Percentiles rank a stretch among this genome's conserved stretches.
phyloP scores from a whole-genome alignment of 2,113 vertebrate species.

The Neolamprologus variostigma region DNA sequence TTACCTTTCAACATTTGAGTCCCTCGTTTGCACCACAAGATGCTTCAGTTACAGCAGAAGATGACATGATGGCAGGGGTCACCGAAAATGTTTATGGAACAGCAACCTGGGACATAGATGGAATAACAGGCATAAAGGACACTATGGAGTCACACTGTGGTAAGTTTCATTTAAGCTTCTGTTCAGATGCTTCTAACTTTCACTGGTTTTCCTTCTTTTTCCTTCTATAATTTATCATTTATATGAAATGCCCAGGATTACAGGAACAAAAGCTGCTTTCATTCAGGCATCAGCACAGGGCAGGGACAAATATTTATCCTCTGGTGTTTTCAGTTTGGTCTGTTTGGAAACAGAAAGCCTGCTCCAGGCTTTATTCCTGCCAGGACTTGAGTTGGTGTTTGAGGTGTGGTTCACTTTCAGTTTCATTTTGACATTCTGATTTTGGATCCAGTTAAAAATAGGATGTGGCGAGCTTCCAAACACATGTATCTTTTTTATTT shows the following conservation, averaged over 20 bases:
- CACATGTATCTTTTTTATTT: not conserved
- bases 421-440: not conserved
- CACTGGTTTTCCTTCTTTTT: not conserved
- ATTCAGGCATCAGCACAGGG: not conserved
- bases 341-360: not conserved
- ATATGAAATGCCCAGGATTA: not conserved
- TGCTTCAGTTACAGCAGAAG: not conserved
- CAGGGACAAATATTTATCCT: not conserved
- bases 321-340: not conserved
- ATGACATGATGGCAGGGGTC: not conserved
- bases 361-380: not conserved
- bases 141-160: not conserved
- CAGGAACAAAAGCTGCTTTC: not conserved
- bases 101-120: not conserved
- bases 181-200: not conserved
- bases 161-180: not conserved
- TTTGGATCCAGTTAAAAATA: not conserved
- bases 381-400: fast-evolving
- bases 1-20: not conserved
- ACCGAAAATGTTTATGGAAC: not conserved
- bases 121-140: not conserved
- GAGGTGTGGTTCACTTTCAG: not conserved
- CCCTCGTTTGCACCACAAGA: not conserved
- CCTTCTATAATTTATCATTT: not conserved
- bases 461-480: not conserved